Percentiles rank a stretch among this genome's conserved stretches.
Conservation (phyloP, 2,797 vertebrate species). For the Spea hammondii region DNA sequence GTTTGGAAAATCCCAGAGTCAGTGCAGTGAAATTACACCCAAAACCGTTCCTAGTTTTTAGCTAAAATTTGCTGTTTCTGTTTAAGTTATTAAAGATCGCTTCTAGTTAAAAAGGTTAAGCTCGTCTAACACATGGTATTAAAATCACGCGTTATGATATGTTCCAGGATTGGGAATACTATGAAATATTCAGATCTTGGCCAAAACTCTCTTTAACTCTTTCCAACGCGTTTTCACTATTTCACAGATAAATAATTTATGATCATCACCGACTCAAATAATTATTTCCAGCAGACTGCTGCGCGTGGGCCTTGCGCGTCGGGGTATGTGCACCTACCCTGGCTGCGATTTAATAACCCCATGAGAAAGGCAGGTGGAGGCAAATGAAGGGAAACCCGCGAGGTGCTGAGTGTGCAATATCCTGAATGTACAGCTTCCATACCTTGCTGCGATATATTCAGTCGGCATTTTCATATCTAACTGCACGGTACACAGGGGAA, state of each 20-base stretch:
- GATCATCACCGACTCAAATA: neutral
- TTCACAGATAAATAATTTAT: conserved; percentile 33
- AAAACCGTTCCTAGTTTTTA: too few species aligned
- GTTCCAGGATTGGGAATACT: neutral
- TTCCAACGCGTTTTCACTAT: neutral
- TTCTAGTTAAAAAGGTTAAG: too few species aligned
- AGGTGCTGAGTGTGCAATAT: neutral
- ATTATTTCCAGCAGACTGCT: neutral
- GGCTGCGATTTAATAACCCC: neutral
- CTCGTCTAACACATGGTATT: too few species aligned
- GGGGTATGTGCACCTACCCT: neutral
- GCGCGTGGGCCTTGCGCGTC: too few species aligned
- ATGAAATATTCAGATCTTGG: conserved; percentile 18
- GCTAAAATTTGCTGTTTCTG: conserved; percentile 12
- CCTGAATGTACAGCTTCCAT: neutral
- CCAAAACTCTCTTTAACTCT: neutral
- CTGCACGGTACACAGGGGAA: neutral
- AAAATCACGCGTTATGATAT: neutral
- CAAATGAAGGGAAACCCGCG: neutral
- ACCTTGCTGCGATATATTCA: neutral
- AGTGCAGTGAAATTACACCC: too few species aligned
- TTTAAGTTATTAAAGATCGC: too few species aligned
- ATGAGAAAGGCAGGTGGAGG: neutral
- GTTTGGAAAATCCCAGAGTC: too few species aligned
- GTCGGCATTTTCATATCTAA: neutral